phyloP scores from a whole-genome alignment of 2,113 vertebrate species.

The Onychostoma macrolepis region DNA sequence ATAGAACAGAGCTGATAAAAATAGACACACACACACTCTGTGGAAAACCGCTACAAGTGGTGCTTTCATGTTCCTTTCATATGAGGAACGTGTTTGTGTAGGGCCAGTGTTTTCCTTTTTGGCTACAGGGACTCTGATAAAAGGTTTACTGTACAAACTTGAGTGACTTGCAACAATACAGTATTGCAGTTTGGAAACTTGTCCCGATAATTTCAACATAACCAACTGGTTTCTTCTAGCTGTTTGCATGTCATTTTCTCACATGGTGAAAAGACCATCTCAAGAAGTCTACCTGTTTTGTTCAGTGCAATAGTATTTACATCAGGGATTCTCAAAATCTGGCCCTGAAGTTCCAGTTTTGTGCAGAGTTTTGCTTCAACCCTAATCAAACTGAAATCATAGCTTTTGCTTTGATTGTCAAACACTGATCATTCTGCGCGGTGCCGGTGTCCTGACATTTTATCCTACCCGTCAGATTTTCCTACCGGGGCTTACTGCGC shows the following conservation, averaged over 20 bases:
- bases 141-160: slow-evolving; percentile 11
- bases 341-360: neutral
- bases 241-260: neutral
- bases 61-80: slow-evolving; percentile 1
- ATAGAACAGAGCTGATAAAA: slow-evolving; percentile 43
- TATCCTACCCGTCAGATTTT: no score
- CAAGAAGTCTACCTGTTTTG: neutral
- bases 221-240: neutral
- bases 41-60: slow-evolving; percentile 23
- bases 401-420: no score
- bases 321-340: neutral
- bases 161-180: slow-evolving; percentile 3
- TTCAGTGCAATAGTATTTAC: neutral
- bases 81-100: slow-evolving; percentile 12
- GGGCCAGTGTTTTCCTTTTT: neutral
- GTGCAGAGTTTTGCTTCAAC: neutral
- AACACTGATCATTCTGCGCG: no score
- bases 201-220: neutral
- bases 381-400: neutral
- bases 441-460: no score
- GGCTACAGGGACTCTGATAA: neutral
- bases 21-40: slow-evolving; percentile 25
- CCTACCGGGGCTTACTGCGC: no score
- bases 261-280: neutral
- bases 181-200: neutral